Percentiles rank a stretch among this genome's conserved stretches.
These are phyloP conservation scores for Turnix velox DNA, from an alignment of 2,113 vertebrate species.

Conservation along the genomic window DNA sequence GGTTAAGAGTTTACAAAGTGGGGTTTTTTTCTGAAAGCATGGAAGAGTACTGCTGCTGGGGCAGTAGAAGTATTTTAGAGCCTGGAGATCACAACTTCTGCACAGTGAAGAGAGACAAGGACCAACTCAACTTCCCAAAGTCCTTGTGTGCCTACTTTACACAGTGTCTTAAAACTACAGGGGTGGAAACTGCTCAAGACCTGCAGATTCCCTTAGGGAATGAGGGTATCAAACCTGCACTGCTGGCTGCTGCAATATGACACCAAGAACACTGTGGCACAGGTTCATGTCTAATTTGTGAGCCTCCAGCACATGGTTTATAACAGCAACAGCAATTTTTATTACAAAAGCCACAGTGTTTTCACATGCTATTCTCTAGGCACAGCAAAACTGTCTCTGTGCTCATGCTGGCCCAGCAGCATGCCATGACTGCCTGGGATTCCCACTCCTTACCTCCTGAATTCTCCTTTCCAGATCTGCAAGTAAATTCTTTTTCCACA, in stretches of 20 bases:
- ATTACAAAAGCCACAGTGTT: not conserved
- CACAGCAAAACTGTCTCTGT: not conserved
- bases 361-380: accelerated
- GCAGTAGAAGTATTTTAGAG: not conserved
- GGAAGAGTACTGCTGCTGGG: not conserved
- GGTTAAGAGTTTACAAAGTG: not conserved
- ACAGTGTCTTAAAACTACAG: not conserved
- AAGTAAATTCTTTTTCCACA: constrained; percentile 77
- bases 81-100: not conserved
- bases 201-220: not conserved
- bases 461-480: constrained; percentile 79
- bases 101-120: not conserved
- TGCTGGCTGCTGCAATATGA: not conserved
- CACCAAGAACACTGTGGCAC: accelerated
- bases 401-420: not conserved
- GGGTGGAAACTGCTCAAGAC: not conserved
- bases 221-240: not conserved
- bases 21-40: not conserved
- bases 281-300: not conserved
- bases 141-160: not conserved
- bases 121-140: not conserved
- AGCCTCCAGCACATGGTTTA: not conserved
- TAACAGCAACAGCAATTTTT: not conserved
- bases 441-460: constrained; percentile 76
- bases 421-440: not conserved